Conservation (phyloP, 2,797 vertebrate genomes). For the Argyrosomus regius region DNA sequence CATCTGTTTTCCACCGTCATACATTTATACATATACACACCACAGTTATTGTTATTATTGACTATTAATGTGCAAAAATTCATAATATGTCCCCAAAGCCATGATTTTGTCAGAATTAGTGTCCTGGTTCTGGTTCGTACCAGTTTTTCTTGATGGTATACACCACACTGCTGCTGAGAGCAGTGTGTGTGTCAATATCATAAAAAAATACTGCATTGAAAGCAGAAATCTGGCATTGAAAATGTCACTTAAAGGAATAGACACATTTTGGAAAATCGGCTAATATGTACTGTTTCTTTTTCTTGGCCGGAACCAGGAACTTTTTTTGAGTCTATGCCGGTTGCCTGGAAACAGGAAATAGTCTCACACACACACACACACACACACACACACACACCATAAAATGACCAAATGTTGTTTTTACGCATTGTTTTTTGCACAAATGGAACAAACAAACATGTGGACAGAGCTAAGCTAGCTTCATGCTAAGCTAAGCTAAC, state of each 20-base stretch:
- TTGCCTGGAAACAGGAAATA: background rate
- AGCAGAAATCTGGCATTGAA: background rate
- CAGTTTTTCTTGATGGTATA: background rate
- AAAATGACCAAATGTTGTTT: background rate
- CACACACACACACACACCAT: too few relatives aligned
- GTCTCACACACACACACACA: too few relatives aligned
- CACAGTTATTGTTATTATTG: too few relatives aligned
- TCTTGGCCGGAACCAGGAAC: background rate
- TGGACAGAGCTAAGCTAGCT: background rate
- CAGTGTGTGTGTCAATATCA: background rate
- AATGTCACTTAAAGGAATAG: background rate
- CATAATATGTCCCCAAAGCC: too few relatives aligned
- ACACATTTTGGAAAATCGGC: background rate
- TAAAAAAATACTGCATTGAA: background rate
- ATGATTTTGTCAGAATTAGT: too few relatives aligned
- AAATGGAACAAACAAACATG: background rate
- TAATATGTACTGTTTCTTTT: background rate
- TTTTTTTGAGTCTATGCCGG: background rate
- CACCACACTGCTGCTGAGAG: background rate
- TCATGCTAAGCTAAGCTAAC: too few relatives aligned
- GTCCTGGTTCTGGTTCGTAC: too few relatives aligned
- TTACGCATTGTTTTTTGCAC: background rate
- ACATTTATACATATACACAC: constrained; percentile 26
- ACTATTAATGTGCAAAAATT: too few relatives aligned
- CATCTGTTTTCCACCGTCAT: constrained; percentile 63